Conservation (phyloP, 1,140 invertebrate species). For the Goniozus legneri region DNA sequence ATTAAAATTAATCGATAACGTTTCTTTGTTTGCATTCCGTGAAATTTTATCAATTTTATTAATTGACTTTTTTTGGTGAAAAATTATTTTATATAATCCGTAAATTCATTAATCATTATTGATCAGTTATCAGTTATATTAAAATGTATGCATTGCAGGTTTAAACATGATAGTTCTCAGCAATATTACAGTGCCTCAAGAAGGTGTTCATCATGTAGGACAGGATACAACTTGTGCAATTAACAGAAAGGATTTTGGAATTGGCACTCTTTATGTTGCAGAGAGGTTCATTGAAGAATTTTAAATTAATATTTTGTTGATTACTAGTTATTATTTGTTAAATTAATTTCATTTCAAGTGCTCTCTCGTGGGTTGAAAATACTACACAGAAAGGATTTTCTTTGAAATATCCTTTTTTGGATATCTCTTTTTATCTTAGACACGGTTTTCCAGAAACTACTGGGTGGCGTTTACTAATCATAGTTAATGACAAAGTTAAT, state of each 20-base stretch:
- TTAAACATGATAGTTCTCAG: slow-evolving; percentile 58
- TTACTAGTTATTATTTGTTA: neutral
- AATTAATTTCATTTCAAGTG: slow-evolving; percentile 50
- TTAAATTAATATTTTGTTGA: neutral
- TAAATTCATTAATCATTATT: too few species aligned
- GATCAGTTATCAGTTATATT: too few species aligned
- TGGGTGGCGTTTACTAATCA: slow-evolving; percentile 67
- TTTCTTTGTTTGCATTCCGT: too few species aligned
- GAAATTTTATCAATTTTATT: too few species aligned
- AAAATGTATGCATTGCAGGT: too few species aligned
- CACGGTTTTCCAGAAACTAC: slow-evolving; percentile 61
- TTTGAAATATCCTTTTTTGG: slow-evolving; percentile 67
- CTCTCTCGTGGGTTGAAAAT: slow-evolving; percentile 63
- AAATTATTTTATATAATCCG: too few species aligned
- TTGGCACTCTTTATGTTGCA: slow-evolving; percentile 62
- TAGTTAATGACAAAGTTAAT: slow-evolving; percentile 64
- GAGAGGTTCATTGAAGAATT: slow-evolving; percentile 54
- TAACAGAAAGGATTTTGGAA: slow-evolving; percentile 56
- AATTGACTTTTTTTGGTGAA: too few species aligned
- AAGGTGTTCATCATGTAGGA: slow-evolving; percentile 58
- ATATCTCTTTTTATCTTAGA: slow-evolving; percentile 75
- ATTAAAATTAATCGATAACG: too few species aligned
- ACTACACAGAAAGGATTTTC: slow-evolving; percentile 64
- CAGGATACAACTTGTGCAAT: slow-evolving; percentile 54
- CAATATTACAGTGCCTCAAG: slow-evolving; percentile 57